Evolutionary conservation across 2,888 invertebrate genomes (phyloP).

Genomic region (Apamea monoglypha): DNA sequence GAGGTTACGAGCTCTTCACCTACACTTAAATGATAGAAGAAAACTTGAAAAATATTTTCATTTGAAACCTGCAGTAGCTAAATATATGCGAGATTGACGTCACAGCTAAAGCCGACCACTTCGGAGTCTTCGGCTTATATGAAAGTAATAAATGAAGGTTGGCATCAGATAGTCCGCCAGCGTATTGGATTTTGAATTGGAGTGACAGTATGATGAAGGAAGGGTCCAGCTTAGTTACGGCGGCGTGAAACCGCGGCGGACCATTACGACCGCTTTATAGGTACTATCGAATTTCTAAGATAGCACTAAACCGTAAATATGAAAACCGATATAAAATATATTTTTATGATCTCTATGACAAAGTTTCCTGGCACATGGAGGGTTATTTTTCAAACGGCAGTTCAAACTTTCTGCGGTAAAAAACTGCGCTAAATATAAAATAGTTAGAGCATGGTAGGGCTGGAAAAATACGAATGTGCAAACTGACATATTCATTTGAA

Average conservation of each 20-base stretch:
- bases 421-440: background rate
- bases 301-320: constrained; percentile 36
- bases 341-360: background rate
- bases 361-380: background rate
- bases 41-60: constrained; percentile 17
- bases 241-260: constrained; percentile 51
- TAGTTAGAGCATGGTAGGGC: background rate
- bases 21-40: background rate
- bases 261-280: constrained; percentile 34
- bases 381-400: constrained; percentile 23
- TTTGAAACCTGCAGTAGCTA: background rate
- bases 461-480: constrained; percentile 2
- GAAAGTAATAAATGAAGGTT: constrained; percentile 70
- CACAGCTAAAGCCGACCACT: constrained; percentile 27
- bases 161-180: constrained; percentile 65
- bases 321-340: background rate
- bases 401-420: background rate
- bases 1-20: background rate
- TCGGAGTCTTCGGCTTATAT: constrained; percentile 34
- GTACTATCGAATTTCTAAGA: constrained; percentile 45
- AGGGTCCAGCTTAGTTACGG: constrained; percentile 63
- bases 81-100: constrained; percentile 24
- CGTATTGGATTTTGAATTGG: constrained; percentile 76
- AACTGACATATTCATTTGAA: constrained; percentile 12
- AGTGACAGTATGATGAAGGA: constrained; percentile 77